Conservation (phyloP, 2,888 invertebrate species). For the Actias luna region DNA sequence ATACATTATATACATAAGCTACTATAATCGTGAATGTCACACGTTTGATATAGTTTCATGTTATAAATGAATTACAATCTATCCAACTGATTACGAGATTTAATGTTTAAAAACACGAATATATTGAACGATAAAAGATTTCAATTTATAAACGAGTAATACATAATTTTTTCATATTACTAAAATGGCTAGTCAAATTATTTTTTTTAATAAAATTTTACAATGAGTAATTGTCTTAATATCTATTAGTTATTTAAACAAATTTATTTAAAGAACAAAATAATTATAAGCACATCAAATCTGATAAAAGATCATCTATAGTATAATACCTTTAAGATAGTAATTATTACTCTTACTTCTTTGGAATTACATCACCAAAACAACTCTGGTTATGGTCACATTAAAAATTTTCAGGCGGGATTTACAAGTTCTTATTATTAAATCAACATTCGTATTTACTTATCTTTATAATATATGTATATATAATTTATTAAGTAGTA, state of each 20-base stretch:
- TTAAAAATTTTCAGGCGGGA: conserved; percentile 73
- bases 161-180: conserved; percentile 8
- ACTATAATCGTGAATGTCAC: conserved; percentile 48
- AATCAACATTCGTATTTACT: conserved; percentile 11
- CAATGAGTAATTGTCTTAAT: conserved; percentile 39
- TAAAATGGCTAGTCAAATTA: conserved; percentile 24
- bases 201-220: conserved; percentile 38
- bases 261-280: conserved; percentile 28
- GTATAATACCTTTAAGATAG: conserved; percentile 41
- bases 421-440: conserved; percentile 42
- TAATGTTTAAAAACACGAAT: conserved; percentile 19
- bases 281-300: conserved; percentile 27
- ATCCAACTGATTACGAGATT: conserved; percentile 22
- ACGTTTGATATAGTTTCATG: conserved; percentile 38
- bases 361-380: conserved; percentile 82
- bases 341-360: conserved; percentile 75
- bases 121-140: conserved; percentile 6
- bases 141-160: conserved; percentile 17
- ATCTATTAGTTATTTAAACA: conserved; percentile 36
- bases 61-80: conserved; percentile 19
- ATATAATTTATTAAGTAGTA: conserved; percentile 22
- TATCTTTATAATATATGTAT: conserved; percentile 28
- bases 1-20: conserved; percentile 70
- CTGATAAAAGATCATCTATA: conserved; percentile 39
- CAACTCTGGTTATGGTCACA: conserved; percentile 79